Conservation (phyloP, 2,113 vertebrate genomes). For the Eurypyga helias region DNA sequence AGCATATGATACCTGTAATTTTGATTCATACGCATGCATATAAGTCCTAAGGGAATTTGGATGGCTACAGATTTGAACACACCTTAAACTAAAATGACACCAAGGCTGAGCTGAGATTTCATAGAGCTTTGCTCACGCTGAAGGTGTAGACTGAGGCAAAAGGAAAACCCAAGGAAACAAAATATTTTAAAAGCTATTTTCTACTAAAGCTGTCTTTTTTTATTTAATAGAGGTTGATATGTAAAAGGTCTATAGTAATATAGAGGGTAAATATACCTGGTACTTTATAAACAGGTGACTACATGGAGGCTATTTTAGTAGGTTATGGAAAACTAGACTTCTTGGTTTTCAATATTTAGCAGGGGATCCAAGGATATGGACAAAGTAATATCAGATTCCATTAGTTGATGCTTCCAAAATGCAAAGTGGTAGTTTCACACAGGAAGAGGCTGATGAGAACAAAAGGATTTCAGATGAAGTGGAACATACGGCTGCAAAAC, state of each 20-base stretch:
- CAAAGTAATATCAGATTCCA: constrained; percentile 56
- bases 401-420: constrained; percentile 58
- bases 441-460: constrained; percentile 68
- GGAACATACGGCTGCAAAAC: constrained; percentile 64
- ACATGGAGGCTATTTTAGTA: not conserved
- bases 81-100: not conserved
- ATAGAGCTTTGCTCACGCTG: not conserved
- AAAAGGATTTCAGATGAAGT: constrained; percentile 73
- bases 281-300: not conserved
- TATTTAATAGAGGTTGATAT: not conserved
- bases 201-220: not conserved
- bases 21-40: not conserved
- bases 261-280: not conserved
- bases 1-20: constrained; percentile 3
- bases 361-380: constrained; percentile 6
- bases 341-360: constrained; percentile 14
- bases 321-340: not conserved
- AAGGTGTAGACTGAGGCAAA: not conserved
- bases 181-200: not conserved
- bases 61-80: not conserved
- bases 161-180: not conserved
- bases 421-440: constrained; percentile 53
- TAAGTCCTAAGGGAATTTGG: not conserved
- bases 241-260: not conserved
- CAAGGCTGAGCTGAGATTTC: not conserved